phyloP scores from a whole-genome alignment of 2,888 invertebrate species.

The Drosophila planitibia region DNA sequence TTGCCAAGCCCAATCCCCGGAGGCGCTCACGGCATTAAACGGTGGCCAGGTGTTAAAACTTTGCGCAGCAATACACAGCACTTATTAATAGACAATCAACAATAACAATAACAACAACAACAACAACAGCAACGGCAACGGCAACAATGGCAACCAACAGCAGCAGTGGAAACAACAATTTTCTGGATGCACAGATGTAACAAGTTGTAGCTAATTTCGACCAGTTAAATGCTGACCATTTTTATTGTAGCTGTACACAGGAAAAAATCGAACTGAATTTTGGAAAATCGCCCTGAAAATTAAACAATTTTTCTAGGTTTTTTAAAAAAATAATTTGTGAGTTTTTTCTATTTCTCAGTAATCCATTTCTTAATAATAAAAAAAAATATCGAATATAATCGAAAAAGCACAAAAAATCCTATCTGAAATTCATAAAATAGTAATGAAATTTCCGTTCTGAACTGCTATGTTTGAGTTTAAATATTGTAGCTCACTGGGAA shows the following conservation, averaged over 20 bases:
- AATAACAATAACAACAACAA: neutral
- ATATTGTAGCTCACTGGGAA: neutral
- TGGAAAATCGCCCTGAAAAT: neutral
- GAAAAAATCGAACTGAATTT: neutral
- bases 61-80: conserved; percentile 25
- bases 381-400: too few relatives aligned
- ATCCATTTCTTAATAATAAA: neutral
- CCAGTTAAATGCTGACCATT: conserved; percentile 4
- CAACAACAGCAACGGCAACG: neutral
- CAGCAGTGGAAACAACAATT: conserved; percentile 9
- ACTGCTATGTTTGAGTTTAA: neutral
- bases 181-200: conserved; percentile 6
- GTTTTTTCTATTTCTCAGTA: neutral
- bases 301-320: neutral
- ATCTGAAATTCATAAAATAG: neutral
- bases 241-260: neutral
- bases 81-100: conserved; percentile 23
- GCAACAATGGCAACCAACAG: neutral
- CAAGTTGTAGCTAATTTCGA: conserved; percentile 36
- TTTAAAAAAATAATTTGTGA: neutral
- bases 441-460: neutral
- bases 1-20: conserved; percentile 12
- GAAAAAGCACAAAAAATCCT: neutral
- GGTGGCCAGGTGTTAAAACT: conserved; percentile 57
- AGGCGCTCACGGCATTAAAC: conserved; percentile 9